phyloP scores from a whole-genome alignment of 1,140 invertebrate genomes.

The Calycopis cecrops region DNA sequence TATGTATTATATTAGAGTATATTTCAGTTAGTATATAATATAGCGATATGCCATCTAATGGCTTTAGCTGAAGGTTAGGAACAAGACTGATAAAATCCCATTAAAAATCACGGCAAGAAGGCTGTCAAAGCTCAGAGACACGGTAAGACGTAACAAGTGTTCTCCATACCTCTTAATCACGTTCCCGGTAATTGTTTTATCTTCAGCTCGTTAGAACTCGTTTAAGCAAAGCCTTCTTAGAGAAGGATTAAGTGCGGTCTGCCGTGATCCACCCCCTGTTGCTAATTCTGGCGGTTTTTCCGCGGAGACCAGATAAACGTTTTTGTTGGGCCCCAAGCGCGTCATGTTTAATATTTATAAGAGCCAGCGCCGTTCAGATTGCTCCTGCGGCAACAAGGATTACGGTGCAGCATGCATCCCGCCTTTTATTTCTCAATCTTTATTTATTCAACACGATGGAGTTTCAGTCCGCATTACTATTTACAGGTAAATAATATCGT shows the following conservation, averaged over 20 bases:
- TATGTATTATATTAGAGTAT: too few species aligned
- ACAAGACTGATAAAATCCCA: too few species aligned
- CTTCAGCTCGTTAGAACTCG: slow-evolving; percentile 74
- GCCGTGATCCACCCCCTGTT: slow-evolving; percentile 68
- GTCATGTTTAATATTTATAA: slow-evolving; percentile 68
- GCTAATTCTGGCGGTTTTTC: slow-evolving; percentile 73
- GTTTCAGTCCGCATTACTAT: not conserved
- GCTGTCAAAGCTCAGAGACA: slow-evolving; percentile 30
- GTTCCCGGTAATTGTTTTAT: slow-evolving; percentile 72
- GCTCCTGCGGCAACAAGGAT: slow-evolving; percentile 58
- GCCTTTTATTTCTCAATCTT: slow-evolving; percentile 33
- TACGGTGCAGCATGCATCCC: slow-evolving; percentile 51
- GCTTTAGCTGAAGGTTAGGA: too few species aligned
- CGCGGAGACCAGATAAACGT: slow-evolving; percentile 67
- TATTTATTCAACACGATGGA: slow-evolving; percentile 3
- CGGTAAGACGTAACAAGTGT: slow-evolving; percentile 71
- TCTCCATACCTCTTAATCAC: slow-evolving; percentile 71
- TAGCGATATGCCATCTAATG: too few species aligned
- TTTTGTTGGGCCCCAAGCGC: slow-evolving; percentile 56
- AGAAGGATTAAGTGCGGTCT: slow-evolving; percentile 72
- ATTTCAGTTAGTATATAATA: too few species aligned
- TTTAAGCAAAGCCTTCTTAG: slow-evolving; percentile 75
- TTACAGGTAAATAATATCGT: too few species aligned
- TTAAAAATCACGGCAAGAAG: too few species aligned
- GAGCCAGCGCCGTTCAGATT: slow-evolving; percentile 48